A percentile compares a stretch with the other conserved stretches of the same genome.
Evolutionary conservation across 2,888 invertebrate species (phyloP).

Genomic region (Xanthostigma xanthostigma): DNA sequence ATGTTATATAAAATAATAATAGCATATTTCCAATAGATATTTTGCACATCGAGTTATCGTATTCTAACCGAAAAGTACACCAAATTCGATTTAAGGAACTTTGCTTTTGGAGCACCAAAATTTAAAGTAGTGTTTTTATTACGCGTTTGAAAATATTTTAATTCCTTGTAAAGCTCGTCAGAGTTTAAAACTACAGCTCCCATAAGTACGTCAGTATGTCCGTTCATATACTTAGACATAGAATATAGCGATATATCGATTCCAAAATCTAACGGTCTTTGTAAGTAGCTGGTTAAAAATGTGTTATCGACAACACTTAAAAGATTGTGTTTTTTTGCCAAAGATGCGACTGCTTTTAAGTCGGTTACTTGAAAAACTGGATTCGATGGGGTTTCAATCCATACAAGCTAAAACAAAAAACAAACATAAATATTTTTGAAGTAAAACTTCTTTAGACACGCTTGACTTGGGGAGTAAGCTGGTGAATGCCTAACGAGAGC

Average conservation of each 20-base stretch:
- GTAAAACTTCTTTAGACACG: no score
- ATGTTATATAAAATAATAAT: no score
- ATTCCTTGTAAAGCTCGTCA: conserved; percentile 44
- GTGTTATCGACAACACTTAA: conserved; percentile 77
- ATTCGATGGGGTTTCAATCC: conserved; percentile 86
- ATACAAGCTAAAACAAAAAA: conserved; percentile 48
- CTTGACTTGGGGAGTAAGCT: no score
- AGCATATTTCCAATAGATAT: no score
- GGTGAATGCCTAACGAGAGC: no score
- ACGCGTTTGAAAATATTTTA: conserved; percentile 75
- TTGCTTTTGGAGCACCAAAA: no score
- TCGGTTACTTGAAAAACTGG: conserved; percentile 71
- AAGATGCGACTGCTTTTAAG: conserved; percentile 48
- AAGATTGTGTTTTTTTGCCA: conserved; percentile 38
- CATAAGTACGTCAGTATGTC: conserved; percentile 88
- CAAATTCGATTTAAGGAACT: no score
- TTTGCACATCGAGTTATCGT: no score
- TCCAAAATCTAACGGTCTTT: conserved; percentile 71
- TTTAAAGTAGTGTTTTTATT: conserved; percentile 11
- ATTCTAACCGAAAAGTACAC: no score
- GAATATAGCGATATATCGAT: conserved; percentile 80
- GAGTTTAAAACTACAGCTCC: conserved; percentile 63
- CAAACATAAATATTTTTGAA: not conserved
- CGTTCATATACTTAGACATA: conserved; percentile 88
- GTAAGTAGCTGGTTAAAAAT: conserved; percentile 71